Evolutionary conservation across 1,140 invertebrate genomes (phyloP), one percentile per base, ranked within the genome.

Genomic region (Anagrus nilaparvatae): DNA sequence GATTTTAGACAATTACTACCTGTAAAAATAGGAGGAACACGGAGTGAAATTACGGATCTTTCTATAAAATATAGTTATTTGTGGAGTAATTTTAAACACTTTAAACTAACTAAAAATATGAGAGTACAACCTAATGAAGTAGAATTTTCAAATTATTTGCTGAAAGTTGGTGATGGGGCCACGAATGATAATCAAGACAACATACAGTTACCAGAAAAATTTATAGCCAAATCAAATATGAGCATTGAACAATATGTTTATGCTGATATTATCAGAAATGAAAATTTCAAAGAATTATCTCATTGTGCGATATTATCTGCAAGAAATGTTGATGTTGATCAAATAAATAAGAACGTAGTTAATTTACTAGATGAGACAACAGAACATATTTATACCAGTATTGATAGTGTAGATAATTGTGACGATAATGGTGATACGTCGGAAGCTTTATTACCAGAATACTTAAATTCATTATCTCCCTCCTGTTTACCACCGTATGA

Each of bases 1-100:
- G 52, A 55, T 41, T 51, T 55, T 40, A 13, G 48, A 17, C 52
- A 56, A 48, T 19, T 44, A 9, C 33, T 54, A 4, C 54, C 55
- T 12, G 46, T 58, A 8, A 47, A 46, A 23, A 14, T 25, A 37
- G 12, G 20, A 37, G 23, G 2, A 2, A 37, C 35, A 14, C 18
- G 13, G 6, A 13, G 8, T 13, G 46, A 44, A 38, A 23, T 44
- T 13, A 19, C 48, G 4, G 33, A 37, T 43, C 19, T 34, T 6
- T 43, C 44, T 8, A 36, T 49, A 12, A 38, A 43, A 33, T 21
- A 23, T 32, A 43, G 27, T 42, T 14, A 12, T 23, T 20, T 49
- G 6, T 47, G 44, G 44, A 13, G 10, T 5, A 6, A 19, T 10
- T 29, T 46, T 27, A 34, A 31, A 18, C 28, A 27, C 14, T 43